Base-by-base conservation (phyloP, 2,113 vertebrate genomes). In the Tamias sibiricus region DNA sequence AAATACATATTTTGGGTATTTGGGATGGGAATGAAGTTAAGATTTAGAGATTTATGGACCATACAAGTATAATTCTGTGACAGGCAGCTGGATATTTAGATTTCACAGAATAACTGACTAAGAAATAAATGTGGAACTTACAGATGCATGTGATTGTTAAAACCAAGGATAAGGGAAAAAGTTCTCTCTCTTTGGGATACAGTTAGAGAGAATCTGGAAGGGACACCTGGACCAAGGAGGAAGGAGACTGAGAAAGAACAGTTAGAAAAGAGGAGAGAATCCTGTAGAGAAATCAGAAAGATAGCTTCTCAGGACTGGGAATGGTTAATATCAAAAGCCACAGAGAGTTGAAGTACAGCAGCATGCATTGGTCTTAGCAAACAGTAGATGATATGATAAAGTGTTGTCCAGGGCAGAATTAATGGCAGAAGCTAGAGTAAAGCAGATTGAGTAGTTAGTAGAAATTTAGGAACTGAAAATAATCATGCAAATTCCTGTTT, bases 161-260 rank as follows among this genome's bases (percentile, higher is more conserved):
- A 81, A 76, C 3, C 32, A 24, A 11, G 6, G 8, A 19, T 11
- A 35, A 75, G 6, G 8, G 13, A 11, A 30, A 75, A n/a, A 14
- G 44, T 84, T 49, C 6, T 54, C 35, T n/a, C 22, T 22, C 1
- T 6, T 26, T 44, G 9, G 47, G 42, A 24, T 30, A 64, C 7
- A 64, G 3, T 37, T 47, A 35, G 13, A 54, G 32, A 20, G 26
- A 47, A 37, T 59, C 20, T n/a, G 17, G n/a, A 81, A 57, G 35
- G 49, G n/a, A 40, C n/a, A 49, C 2, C 0, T 3, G 19, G 20
- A 37, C 6, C 54, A 71, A 49, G 13, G 6, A 47, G 13, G 12
- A 57, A 7, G 1, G 1, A 66, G 1, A 26, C 0, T 11, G 22
- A 14, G 7, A 59, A 13, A 37, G 26, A 72, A 54, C 1, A 9